Conservation (phyloP, 2,113 vertebrate species). For the Macaca nemestrina region DNA sequence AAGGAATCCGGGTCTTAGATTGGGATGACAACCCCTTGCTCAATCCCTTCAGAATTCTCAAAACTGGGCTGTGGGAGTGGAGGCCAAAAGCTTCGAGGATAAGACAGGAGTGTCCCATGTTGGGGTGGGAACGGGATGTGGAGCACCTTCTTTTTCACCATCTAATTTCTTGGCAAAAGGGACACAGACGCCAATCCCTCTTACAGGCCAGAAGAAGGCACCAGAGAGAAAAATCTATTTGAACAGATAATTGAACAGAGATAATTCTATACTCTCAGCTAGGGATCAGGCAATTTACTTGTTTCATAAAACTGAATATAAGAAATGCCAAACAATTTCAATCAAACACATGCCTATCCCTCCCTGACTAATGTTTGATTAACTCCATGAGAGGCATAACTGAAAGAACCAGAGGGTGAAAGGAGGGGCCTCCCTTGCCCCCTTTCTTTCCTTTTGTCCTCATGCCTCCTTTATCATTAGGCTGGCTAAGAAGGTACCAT, state of each 20-base stretch:
- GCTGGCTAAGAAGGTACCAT: neutral
- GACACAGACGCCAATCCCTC: neutral
- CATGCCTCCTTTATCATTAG: neutral
- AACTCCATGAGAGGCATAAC: too few relatives aligned
- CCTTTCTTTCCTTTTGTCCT: neutral
- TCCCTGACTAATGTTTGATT: neutral
- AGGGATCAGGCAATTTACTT: neutral
- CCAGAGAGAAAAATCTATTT: neutral
- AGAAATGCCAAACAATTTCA: neutral
- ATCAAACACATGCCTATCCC: neutral
- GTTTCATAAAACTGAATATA: neutral
- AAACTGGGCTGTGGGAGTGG: neutral
- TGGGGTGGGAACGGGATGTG: neutral
- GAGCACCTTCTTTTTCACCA: neutral
- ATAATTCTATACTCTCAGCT: neutral
- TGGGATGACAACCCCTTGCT: neutral
- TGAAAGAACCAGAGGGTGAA: neutral
- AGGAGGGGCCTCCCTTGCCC: neutral
- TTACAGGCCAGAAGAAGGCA: constrained; percentile 12
- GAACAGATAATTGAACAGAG: neutral
- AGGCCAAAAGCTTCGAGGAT: neutral
- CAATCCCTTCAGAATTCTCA: neutral
- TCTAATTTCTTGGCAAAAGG: neutral
- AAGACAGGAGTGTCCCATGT: neutral
- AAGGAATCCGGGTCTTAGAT: neutral